Percentiles rank a stretch among this genome's conserved stretches.
phyloP scores from a whole-genome alignment of 2,797 vertebrate species.

The Propithecus deckenii region DNA sequence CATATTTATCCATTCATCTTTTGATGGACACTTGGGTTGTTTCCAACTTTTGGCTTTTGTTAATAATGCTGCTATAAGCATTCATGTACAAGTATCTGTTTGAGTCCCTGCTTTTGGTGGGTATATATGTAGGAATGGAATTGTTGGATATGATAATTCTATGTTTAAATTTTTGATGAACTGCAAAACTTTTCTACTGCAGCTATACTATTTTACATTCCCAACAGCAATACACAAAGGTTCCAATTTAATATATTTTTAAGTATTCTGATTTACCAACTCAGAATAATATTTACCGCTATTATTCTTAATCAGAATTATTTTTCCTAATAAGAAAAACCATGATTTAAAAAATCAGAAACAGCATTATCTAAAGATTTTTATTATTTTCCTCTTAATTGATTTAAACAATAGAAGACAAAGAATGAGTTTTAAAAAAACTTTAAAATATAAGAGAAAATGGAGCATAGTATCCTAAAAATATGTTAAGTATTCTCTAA shows the following conservation, averaged over 20 bases:
- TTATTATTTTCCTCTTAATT: slow-evolving; percentile 4
- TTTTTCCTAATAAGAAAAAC: slow-evolving; percentile 22
- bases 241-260: neutral
- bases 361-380: slow-evolving; percentile 1
- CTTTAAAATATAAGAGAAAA: slow-evolving; percentile 23
- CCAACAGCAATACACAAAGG: neutral
- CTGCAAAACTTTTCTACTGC: neutral
- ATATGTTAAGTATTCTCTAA: neutral
- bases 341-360: slow-evolving; percentile 1
- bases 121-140: neutral
- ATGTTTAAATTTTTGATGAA: slow-evolving; percentile 1
- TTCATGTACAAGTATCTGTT: neutral
- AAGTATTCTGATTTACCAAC: slow-evolving; percentile 19
- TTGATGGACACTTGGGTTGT: neutral
- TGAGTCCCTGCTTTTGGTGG: neutral
- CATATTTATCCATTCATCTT: neutral
- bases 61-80: neutral
- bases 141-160: neutral
- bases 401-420: neutral
- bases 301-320: neutral
- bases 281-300: neutral
- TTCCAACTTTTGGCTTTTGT: neutral
- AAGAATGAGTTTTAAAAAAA: neutral
- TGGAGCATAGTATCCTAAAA: neutral
- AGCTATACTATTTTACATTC: neutral